phyloP scores from a whole-genome alignment of 2,888 invertebrate species.

The Cryptocheilus praepositus region DNA sequence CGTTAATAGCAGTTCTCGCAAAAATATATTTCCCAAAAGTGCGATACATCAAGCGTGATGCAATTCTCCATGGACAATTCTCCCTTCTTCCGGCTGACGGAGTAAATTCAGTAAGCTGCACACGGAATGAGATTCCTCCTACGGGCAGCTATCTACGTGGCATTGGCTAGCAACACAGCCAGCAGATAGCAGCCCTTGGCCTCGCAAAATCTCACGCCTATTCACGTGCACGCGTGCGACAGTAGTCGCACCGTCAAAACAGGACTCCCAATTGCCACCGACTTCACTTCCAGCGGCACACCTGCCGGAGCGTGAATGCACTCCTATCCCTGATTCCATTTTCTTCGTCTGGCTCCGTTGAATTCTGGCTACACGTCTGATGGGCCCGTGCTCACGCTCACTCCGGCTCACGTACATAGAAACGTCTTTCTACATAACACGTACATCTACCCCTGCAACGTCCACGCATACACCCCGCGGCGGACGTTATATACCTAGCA shows the following conservation, averaged over 20 bases:
- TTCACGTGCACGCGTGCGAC: background rate
- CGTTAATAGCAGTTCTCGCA: slow-evolving; percentile 4
- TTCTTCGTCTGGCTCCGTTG: slow-evolving; percentile 25
- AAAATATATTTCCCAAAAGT: slow-evolving; percentile 16
- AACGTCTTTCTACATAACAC: no score
- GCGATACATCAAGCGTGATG: slow-evolving; percentile 9
- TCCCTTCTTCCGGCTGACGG: background rate
- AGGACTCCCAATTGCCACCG: slow-evolving; percentile 6
- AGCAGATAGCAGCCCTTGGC: background rate
- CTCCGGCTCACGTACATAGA: background rate
- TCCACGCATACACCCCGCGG: no score
- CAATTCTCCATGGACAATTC: slow-evolving; percentile 13
- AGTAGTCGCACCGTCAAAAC: background rate
- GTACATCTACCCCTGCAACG: no score
- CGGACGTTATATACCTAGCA: no score
- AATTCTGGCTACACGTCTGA: slow-evolving; percentile 21
- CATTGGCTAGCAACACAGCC: no score
- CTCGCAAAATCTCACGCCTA: slow-evolving; percentile 3
- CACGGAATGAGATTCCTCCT: slow-evolving; percentile 2
- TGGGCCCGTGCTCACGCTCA: background rate
- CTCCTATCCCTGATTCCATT: slow-evolving; percentile 36
- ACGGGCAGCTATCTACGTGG: no score
- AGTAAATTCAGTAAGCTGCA: slow-evolving; percentile 2
- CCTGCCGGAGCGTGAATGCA: slow-evolving; percentile 8
- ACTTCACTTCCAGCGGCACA: slow-evolving; percentile 31